phyloP scores from a whole-genome alignment of 2,888 invertebrate genomes.

The Chloromyia formosa region DNA sequence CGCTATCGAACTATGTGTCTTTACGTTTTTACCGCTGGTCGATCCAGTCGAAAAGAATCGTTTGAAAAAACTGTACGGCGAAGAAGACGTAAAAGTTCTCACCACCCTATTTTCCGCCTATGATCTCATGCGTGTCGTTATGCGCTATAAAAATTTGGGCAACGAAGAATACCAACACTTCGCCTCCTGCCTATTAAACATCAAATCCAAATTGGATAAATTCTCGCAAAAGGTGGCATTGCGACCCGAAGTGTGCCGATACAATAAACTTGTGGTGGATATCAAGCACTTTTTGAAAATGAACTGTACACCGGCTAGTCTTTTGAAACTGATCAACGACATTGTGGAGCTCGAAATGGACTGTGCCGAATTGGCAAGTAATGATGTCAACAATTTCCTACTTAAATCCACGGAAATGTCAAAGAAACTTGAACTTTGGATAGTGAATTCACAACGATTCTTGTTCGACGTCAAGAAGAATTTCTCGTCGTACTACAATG shows the following conservation, averaged over 20 bases:
- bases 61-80: conserved; percentile 74
- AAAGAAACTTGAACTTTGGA: conserved; percentile 60
- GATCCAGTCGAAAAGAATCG: conserved; percentile 85
- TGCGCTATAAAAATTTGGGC: conserved; percentile 61
- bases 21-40: conserved; percentile 73
- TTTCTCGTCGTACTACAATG: conserved; percentile 77
- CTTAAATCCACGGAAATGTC: conserved; percentile 12
- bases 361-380: conserved; percentile 41
- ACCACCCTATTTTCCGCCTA: conserved; percentile 68
- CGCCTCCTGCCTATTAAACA: conserved; percentile 49
- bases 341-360: too few relatives aligned
- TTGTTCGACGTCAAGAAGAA: conserved; percentile 62
- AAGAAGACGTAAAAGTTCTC: conserved; percentile 74
- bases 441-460: conserved; percentile 60
- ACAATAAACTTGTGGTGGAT: conserved; percentile 58
- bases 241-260: conserved; percentile 59
- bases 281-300: conserved; percentile 60
- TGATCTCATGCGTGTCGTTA: conserved; percentile 62
- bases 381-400: neutral
- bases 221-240: conserved; percentile 59
- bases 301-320: conserved; percentile 56
- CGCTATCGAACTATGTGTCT: conserved; percentile 67
- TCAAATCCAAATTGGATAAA: conserved; percentile 37
- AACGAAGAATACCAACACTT: conserved; percentile 55
- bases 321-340: conserved; percentile 55